Percentiles rank a stretch among this genome's conserved stretches.
These are phyloP conservation scores for Lepisosteus oculatus DNA, from an alignment of 2,113 vertebrate species.

Conservation along the genomic window DNA sequence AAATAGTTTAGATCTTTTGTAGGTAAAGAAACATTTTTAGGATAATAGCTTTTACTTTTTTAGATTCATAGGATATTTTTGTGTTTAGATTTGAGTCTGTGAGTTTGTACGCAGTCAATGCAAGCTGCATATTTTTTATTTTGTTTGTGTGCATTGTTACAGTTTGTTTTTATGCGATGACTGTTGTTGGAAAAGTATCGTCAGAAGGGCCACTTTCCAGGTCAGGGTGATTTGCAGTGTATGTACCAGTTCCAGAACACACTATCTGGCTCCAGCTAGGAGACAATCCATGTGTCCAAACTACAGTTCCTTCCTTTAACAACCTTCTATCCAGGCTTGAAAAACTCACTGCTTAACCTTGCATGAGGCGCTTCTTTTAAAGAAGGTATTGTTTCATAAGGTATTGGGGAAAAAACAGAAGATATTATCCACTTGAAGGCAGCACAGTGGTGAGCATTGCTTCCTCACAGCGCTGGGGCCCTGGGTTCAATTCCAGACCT, in stretches of 20 bases:
- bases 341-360: too few relatives aligned
- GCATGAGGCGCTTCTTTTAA: too few relatives aligned
- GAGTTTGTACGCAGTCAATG: slow-evolving; percentile 40
- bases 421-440: too few relatives aligned
- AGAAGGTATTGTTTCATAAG: too few relatives aligned
- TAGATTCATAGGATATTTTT: slow-evolving; percentile 40
- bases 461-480: too few relatives aligned
- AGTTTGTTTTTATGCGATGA: background rate
- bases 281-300: background rate
- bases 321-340: too few relatives aligned
- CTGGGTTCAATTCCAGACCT: too few relatives aligned
- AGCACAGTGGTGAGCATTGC: too few relatives aligned
- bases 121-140: slow-evolving; percentile 27
- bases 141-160: slow-evolving; percentile 39
- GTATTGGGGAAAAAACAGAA: too few relatives aligned
- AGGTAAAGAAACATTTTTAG: slow-evolving; percentile 31
- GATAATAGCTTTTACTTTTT: slow-evolving; percentile 32
- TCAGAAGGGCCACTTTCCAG: slow-evolving; percentile 17
- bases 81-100: slow-evolving; percentile 60
- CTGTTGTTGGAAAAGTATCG: background rate
- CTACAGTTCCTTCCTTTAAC: too few relatives aligned
- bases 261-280: background rate
- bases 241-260: too few relatives aligned
- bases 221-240: slow-evolving; percentile 8
- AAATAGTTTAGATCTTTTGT: slow-evolving; percentile 33